Percentiles rank a stretch among this genome's conserved stretches.
Conservation (phyloP, 2,113 vertebrate genomes). For the Gulo gulo region DNA sequence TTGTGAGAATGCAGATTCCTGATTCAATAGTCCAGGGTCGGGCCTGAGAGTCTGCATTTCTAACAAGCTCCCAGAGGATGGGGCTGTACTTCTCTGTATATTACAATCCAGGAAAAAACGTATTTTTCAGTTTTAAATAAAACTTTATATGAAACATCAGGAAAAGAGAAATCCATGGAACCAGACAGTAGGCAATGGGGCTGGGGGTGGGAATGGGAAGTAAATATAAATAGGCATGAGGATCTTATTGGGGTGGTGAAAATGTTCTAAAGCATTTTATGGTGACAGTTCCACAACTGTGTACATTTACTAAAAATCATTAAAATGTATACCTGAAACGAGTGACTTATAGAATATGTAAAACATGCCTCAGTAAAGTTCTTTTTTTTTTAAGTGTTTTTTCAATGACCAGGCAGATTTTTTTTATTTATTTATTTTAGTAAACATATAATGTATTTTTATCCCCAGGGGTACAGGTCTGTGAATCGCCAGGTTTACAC, state of each 20-base stretch:
- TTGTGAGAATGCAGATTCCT: constrained; percentile 8
- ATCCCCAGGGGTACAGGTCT: too few relatives aligned
- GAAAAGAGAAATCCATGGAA: not conserved
- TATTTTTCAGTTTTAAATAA: constrained; percentile 46
- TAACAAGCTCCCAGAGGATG: not conserved
- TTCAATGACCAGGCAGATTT: not conserved
- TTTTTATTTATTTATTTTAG: too few relatives aligned
- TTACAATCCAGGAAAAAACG: not conserved
- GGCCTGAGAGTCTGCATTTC: not conserved
- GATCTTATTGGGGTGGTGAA: not conserved
- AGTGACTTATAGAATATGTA: not conserved
- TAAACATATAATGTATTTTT: too few relatives aligned
- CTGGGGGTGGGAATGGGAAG: not conserved
- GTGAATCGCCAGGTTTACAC: too few relatives aligned
- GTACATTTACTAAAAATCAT: constrained; percentile 39
- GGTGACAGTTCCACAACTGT: not conserved
- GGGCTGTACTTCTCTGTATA: not conserved
- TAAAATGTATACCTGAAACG: not conserved
- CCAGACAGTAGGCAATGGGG: not conserved
- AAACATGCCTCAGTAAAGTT: constrained; percentile 26
- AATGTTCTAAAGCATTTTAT: constrained; percentile 18
- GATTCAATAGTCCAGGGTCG: not conserved
- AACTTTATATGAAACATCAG: constrained; percentile 38
- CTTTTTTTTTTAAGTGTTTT: not conserved
- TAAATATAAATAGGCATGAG: constrained; percentile 1